Percentiles rank a stretch among this genome's conserved stretches.
Evolutionary conservation across 1,140 invertebrate species (phyloP).

Genomic region (Polypedilum vanderplanki): DNA sequence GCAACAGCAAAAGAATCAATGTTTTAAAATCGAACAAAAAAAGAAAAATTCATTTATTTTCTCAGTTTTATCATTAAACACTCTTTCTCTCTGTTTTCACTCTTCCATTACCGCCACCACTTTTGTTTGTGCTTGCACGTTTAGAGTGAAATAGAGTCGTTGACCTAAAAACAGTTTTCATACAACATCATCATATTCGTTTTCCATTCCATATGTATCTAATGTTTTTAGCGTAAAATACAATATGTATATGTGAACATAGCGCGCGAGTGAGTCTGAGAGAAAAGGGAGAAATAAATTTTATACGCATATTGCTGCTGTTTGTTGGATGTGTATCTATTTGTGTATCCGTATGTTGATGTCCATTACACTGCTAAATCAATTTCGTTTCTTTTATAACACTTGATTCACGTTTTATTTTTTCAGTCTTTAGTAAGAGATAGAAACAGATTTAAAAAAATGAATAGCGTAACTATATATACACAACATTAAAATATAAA

Average conservation of each 20-base stretch:
- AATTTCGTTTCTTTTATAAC: not conserved
- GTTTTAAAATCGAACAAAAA: too few species aligned
- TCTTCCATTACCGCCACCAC: too few species aligned
- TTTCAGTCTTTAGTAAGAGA: not conserved
- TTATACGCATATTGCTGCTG: constrained; percentile 13
- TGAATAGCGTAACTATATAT: not conserved
- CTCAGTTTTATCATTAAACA: too few species aligned
- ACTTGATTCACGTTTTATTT: not conserved
- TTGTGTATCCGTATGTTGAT: constrained; percentile 1
- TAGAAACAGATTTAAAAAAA: too few species aligned
- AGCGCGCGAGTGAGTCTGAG: not conserved
- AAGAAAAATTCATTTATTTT: too few species aligned
- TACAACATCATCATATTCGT: constrained; percentile 31
- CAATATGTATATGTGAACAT: not conserved
- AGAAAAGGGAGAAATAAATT: not conserved
- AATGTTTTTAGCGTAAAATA: constrained; percentile 15
- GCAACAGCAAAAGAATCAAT: too few species aligned
- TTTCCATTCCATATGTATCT: not conserved
- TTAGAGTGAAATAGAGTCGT: constrained; percentile 35
- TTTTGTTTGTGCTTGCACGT: too few species aligned
- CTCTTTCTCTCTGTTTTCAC: too few species aligned
- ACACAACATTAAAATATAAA: constrained; percentile 13
- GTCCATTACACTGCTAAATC: not conserved
- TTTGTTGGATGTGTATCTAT: not conserved
- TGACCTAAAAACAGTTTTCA: constrained; percentile 34